Base-by-base conservation (phyloP, 2,797 vertebrate species). In the Melanotaenia boesemani region DNA sequence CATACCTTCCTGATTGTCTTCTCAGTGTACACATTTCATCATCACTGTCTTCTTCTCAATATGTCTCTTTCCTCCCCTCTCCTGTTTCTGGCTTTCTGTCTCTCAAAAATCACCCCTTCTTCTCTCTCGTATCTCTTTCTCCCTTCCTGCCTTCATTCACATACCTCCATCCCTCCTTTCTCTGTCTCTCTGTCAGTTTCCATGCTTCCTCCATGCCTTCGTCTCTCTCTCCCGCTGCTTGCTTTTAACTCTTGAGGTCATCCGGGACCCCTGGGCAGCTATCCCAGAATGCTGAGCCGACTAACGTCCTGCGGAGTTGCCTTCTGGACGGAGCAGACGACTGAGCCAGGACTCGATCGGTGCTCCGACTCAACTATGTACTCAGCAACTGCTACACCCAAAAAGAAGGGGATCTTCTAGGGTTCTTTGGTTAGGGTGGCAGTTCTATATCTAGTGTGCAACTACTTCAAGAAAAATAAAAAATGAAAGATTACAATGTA, bases 231-330 rank as follows among this genome's bases (percentile, higher is more conserved):
- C 94, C 91, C 88, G 88, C 93, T 94, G 94, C 90, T 94, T 94
- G 92, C 91, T 95, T 94, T 95, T 93, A 94, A 94, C 94, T 94
- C 93, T 81, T 64, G 93, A 93, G 94, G 94, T 95, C 94, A 94
- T 88, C 85, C 84, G 89, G 91, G 93, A 94, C 94, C 94, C 91
- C 93, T 70, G 94, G 94, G 93, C 93, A 93, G 92, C 87, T 73
- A 80, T 94, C 93, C 94, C 94, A 93, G 92, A 94, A 94, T 93
- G 89, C 93, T 82, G 86, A 89, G 91, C 80, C 85, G 77, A 85
- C 90, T 91, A 89, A 90, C 89, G 84, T 94, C 93, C 92, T 90
- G 92, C 82, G 30, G 94, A 91, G 94, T 65, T 87, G 92, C 94
- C 94, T 94, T 95, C 94, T 95, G 94, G 93, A 94, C 89, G 78